These are phyloP conservation scores for Laticauda colubrina DNA, from an alignment of 2,113 vertebrate genomes.

Conservation along the genomic window DNA sequence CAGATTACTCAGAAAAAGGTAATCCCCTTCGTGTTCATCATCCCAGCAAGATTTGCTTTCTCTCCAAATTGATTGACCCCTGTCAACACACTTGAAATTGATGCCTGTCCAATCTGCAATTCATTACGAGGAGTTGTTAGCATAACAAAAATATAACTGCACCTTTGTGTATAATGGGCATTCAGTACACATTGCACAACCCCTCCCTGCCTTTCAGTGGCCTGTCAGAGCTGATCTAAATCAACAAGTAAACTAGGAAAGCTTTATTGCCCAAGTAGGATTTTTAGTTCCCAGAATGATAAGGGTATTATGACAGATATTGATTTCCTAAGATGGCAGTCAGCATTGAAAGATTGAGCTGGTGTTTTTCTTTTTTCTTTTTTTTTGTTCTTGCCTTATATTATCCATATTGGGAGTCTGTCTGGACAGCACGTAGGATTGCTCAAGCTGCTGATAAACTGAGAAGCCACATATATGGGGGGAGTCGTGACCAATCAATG, in stretches of 20 bases:
- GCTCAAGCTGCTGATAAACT: slow-evolving; percentile 49
- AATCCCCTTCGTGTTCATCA: not conserved
- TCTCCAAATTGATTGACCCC: not conserved
- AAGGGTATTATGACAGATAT: slow-evolving; percentile 45
- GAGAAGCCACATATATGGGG: slow-evolving; percentile 19
- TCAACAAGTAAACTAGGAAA: slow-evolving; percentile 49
- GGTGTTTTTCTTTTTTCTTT: slow-evolving; percentile 40
- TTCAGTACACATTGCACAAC: fast-evolving
- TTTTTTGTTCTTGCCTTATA: slow-evolving; percentile 44
- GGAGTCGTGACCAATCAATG: slow-evolving; percentile 38
- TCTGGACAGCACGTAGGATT: slow-evolving; percentile 49
- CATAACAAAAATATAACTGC: not conserved
- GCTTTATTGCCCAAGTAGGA: slow-evolving; percentile 53
- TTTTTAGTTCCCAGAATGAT: slow-evolving; percentile 50
- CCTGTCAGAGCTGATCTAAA: slow-evolving; percentile 42
- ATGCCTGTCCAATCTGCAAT: not conserved
- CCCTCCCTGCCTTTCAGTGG: not conserved
- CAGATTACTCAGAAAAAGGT: not conserved
- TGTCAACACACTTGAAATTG: not conserved
- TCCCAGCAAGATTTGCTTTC: not conserved
- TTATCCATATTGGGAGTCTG: slow-evolving; percentile 53
- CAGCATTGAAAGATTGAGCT: slow-evolving; percentile 47
- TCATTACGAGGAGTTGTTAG: not conserved
- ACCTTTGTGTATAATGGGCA: not conserved
- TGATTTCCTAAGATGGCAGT: slow-evolving; percentile 47